Conservation (phyloP, 2,888 invertebrate species). For the Poecilobothrus nobilitatus region DNA sequence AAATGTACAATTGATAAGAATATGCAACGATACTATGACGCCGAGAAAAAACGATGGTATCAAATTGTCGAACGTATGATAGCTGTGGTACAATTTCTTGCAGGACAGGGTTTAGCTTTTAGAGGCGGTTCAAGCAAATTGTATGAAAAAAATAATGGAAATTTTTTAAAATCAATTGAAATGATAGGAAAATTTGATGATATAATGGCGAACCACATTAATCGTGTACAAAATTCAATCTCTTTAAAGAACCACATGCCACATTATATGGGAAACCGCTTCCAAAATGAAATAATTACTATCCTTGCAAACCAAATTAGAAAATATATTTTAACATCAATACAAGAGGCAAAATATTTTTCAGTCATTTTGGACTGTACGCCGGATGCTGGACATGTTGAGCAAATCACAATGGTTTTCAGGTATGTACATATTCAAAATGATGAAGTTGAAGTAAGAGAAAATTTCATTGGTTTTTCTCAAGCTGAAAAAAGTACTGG, state of each 20-base stretch:
- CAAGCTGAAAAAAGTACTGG: constrained; percentile 9
- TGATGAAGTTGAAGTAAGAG: constrained; percentile 7
- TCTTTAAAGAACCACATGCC: constrained; percentile 4
- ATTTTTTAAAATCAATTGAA: constrained; percentile 10
- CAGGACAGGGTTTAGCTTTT: constrained; percentile 7
- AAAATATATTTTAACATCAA: constrained; percentile 7
- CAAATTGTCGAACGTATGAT: constrained; percentile 7
- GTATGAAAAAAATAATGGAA: constrained; percentile 8
- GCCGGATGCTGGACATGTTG: constrained; percentile 8
- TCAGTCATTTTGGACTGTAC: constrained; percentile 10
- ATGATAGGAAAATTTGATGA: not conserved
- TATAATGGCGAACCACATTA: constrained; percentile 4
- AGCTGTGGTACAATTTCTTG: constrained; percentile 8
- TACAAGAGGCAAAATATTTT: constrained; percentile 11
- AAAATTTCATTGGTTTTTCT: constrained; percentile 11
- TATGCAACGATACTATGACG: constrained; percentile 8
- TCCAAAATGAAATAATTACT: constrained; percentile 10
- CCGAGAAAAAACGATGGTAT: constrained; percentile 1
- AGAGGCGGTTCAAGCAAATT: constrained; percentile 8
- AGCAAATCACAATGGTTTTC: constrained; percentile 9
- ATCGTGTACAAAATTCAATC: constrained; percentile 9
- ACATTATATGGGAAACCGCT: constrained; percentile 11
- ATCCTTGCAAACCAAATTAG: not conserved
- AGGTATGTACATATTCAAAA: constrained; percentile 10
- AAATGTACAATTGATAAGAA: not conserved